Conservation (phyloP, 1,140 invertebrate species). For the Papilio dardanus region DNA sequence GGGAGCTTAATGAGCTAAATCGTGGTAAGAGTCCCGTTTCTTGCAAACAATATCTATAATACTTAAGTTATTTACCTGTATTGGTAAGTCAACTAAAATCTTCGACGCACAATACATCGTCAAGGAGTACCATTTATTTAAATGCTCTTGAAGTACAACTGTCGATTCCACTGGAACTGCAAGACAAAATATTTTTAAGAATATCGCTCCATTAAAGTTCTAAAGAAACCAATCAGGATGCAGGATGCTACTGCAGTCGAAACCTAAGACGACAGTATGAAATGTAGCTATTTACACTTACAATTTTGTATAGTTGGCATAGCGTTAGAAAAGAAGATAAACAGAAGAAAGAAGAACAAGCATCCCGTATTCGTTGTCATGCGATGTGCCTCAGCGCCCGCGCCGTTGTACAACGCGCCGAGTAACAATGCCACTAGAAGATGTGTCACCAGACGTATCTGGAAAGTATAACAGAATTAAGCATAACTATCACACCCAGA, state of each 20-base stretch:
- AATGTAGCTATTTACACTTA: slow-evolving; percentile 79
- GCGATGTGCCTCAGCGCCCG: slow-evolving; percentile 89
- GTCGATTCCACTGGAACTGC: slow-evolving; percentile 91
- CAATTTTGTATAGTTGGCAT: slow-evolving; percentile 95
- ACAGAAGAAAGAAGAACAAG: slow-evolving; percentile 92
- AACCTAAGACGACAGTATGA: neutral
- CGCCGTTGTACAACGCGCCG: slow-evolving; percentile 90
- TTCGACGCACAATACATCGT: slow-evolving; percentile 92
- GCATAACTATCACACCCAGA: neutral
- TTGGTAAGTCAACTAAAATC: slow-evolving; percentile 92
- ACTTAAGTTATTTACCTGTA: slow-evolving; percentile 88
- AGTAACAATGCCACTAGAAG: slow-evolving; percentile 89
- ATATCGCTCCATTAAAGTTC: slow-evolving; percentile 5
- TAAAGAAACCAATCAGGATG: no score
- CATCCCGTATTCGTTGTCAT: slow-evolving; percentile 88
- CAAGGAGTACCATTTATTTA: slow-evolving; percentile 95
- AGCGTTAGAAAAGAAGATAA: slow-evolving; percentile 93
- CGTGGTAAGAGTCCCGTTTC: no score
- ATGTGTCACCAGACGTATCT: slow-evolving; percentile 88
- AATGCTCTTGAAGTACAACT: slow-evolving; percentile 93
- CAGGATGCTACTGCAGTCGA: no score
- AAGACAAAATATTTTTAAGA: slow-evolving; percentile 58
- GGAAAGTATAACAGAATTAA: slow-evolving; percentile 56
- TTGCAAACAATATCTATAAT: no score
- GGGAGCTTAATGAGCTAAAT: no score